Conservation (phyloP, 2,797 vertebrate genomes). For the Rhyacichthys aspro region DNA sequence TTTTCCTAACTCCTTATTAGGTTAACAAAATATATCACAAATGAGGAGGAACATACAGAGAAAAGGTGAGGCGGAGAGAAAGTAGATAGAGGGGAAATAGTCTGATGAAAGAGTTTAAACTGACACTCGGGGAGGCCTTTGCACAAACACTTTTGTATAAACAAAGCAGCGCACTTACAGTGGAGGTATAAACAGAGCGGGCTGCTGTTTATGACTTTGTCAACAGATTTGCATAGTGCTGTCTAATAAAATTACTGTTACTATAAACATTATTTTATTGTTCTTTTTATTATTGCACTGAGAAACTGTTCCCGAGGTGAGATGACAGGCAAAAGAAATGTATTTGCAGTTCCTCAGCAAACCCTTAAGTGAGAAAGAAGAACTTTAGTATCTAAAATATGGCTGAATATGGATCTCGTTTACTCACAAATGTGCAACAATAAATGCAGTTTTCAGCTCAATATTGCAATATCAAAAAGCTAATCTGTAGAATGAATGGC, state of each 20-base stretch:
- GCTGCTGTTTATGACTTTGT: constrained; percentile 47
- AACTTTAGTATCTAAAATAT: neutral
- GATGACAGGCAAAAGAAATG: constrained; percentile 17
- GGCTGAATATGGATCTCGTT: neutral
- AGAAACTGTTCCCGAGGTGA: constrained; percentile 16
- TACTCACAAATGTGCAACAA: neutral
- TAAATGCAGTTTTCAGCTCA: neutral
- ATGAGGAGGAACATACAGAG: constrained; percentile 46
- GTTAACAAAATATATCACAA: constrained; percentile 53
- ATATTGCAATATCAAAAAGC: neutral
- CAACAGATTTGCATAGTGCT: constrained; percentile 35
- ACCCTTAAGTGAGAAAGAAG: neutral
- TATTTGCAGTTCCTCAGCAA: constrained; percentile 9
- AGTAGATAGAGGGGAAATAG: constrained; percentile 43
- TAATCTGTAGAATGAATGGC: no score
- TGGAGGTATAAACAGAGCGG: constrained; percentile 24
- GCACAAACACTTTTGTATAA: constrained; percentile 12
- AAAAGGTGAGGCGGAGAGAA: constrained; percentile 1
- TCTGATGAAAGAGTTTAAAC: constrained; percentile 38
- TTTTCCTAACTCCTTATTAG: constrained; percentile 72
- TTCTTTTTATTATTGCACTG: constrained; percentile 25
- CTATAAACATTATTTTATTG: constrained; percentile 38
- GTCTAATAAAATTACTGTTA: constrained; percentile 47
- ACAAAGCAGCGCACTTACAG: constrained; percentile 16
- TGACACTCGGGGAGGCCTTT: constrained; percentile 25